phyloP scores from a whole-genome alignment of 2,888 invertebrate species.

The Drosophila tripunctata region DNA sequence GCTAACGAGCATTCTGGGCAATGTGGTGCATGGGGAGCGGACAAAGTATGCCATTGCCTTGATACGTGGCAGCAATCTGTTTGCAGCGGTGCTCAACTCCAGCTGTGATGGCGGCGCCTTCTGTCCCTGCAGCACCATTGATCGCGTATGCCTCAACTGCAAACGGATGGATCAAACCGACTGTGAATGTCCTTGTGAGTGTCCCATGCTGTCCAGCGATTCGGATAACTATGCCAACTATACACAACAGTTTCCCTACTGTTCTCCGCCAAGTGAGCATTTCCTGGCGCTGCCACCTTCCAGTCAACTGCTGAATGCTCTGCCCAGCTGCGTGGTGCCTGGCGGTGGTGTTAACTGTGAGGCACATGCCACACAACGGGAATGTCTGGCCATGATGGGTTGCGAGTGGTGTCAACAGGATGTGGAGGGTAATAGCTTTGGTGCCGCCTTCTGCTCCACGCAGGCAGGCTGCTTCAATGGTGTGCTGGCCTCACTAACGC shows the following conservation, averaged over 20 bases:
- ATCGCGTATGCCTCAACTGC: slow-evolving; percentile 95
- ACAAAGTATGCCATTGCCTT: slow-evolving; percentile 93
- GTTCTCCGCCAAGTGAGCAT: slow-evolving; percentile 80
- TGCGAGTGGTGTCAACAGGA: slow-evolving; percentile 97
- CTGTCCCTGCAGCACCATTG: slow-evolving; percentile 96
- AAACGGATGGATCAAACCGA: slow-evolving; percentile 97
- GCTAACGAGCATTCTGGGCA: slow-evolving; percentile 90
- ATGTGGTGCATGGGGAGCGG: slow-evolving; percentile 94
- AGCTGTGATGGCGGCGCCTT: slow-evolving; percentile 93
- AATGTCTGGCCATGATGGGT: slow-evolving; percentile 90
- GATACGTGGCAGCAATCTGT: slow-evolving; percentile 94
- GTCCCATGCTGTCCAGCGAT: slow-evolving; percentile 85
- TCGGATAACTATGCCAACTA: slow-evolving; percentile 67
- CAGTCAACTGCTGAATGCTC: slow-evolving; percentile 85
- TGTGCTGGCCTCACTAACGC: slow-evolving; percentile 91
- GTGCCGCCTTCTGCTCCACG: slow-evolving; percentile 91
- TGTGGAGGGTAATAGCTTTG: slow-evolving; percentile 89
- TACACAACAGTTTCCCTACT: slow-evolving; percentile 79
- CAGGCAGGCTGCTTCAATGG: slow-evolving; percentile 94
- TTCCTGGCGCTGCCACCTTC: slow-evolving; percentile 68
- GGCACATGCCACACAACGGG: slow-evolving; percentile 86
- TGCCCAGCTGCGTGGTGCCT: slow-evolving; percentile 86
- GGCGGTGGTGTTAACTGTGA: slow-evolving; percentile 88
- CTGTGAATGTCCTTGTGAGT: slow-evolving; percentile 98
- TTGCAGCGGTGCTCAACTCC: slow-evolving; percentile 94